Evolutionary conservation across 2,888 invertebrate species (phyloP).

Genomic region (Chrysolina haemoptera): DNA sequence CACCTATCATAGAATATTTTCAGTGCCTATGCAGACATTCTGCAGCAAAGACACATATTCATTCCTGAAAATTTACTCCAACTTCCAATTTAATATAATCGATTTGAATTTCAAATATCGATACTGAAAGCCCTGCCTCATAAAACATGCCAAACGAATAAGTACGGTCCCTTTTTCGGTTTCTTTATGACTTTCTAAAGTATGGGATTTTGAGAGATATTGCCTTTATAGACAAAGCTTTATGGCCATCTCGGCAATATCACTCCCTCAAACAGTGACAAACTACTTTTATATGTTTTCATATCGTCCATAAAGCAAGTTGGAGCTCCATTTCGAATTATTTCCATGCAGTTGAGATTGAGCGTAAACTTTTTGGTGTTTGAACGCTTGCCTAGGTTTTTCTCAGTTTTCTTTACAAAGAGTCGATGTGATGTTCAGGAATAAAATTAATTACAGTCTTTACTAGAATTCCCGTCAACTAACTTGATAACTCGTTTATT

Average conservation of each 20-base stretch:
- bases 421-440: no score
- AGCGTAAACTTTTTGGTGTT: neutral
- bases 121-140: slow-evolving; percentile 60
- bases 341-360: slow-evolving; percentile 13
- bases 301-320: slow-evolving; percentile 59
- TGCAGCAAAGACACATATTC: neutral
- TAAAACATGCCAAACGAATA: slow-evolving; percentile 65
- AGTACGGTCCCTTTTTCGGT: slow-evolving; percentile 65
- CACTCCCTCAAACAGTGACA: slow-evolving; percentile 66
- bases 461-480: no score
- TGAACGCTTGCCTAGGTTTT: no score
- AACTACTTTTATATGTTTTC: slow-evolving; percentile 65
- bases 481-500: no score
- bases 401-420: no score
- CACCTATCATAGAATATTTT: no score
- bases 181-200: slow-evolving; percentile 69
- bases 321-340: slow-evolving; percentile 39
- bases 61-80: slow-evolving; percentile 10
- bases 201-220: slow-evolving; percentile 69
- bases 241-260: slow-evolving; percentile 65
- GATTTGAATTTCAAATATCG: slow-evolving; percentile 64
- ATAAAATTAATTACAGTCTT: no score
- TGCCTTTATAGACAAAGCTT: slow-evolving; percentile 69
- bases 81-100: slow-evolving; percentile 27
- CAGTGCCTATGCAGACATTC: neutral